Base-by-base conservation (phyloP, 1,140 invertebrate genomes). In the Papilio aristodemus region DNA sequence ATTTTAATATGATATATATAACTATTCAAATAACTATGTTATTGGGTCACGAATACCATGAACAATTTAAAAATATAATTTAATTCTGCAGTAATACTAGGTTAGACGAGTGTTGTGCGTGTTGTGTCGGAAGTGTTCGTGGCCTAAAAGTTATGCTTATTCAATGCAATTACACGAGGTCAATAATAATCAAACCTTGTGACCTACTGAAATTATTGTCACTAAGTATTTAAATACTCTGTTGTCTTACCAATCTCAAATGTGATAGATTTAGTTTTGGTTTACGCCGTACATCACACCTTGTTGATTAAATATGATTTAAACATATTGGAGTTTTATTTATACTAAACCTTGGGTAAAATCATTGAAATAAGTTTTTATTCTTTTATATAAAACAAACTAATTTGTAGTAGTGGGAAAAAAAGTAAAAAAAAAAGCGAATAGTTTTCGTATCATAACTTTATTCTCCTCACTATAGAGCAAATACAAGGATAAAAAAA, bases 391-490 rank as follows among this genome's bases (percentile, higher is more conserved):
- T 37, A 10, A 22, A 39, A 38, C 17, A 25, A 22, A 57, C 9
- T 22, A 7, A 59, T 14, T 37, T 60, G 6, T 37, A 5, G 7
- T 41, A 32, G 39, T 70, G 67, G 50, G 19, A 67, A n/a, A 59
- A 3, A 32, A 32, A 32, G 27, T 32, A 32, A 32, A 71, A 76
- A 76, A 86, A 80, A 75, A 79, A 79, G 64, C 67, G 68, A 74
- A 25, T 60, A 58, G 32, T 71, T 67, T 80, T 87, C 73, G 73
- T 84, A 86, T 85, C 80, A 74, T 87, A 86, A 87, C 80, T 91
- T 90, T 89, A 91, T 89, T 91, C 80, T 85, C 79, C 84, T 87
- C 80, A 84, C 86, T 91, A 91, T 70, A 88, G 82, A 89, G 83
- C 85, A 86, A 89, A 87, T 91, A 89, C 81, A 89, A 82, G 78